These are phyloP conservation scores for Phaonia tiefii DNA, from an alignment of 2,888 invertebrate genomes.

Conservation along the genomic window DNA sequence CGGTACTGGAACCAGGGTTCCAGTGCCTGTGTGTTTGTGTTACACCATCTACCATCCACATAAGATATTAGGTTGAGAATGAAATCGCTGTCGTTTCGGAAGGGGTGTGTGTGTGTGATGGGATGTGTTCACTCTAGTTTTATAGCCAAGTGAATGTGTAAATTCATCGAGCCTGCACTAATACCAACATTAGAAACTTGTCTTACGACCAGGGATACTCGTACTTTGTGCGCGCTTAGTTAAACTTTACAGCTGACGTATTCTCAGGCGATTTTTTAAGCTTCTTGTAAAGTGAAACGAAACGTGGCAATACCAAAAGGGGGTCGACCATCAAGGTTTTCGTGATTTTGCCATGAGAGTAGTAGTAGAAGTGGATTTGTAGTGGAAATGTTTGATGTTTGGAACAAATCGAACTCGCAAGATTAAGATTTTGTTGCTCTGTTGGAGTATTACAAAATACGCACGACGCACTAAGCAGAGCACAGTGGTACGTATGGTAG, in stretches of 20 bases:
- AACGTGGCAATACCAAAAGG: conserved; percentile 6
- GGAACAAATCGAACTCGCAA: too few relatives aligned
- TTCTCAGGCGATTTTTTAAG: conserved; percentile 61
- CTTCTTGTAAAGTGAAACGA: conserved; percentile 37
- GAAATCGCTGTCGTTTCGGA: neutral
- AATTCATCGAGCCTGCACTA: conserved; percentile 64
- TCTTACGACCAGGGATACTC: conserved; percentile 52
- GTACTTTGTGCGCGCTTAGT: conserved; percentile 63
- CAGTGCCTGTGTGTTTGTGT: neutral
- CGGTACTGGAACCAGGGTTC: too few relatives aligned
- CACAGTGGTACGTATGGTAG: too few relatives aligned
- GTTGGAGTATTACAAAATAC: neutral
- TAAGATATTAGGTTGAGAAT: neutral
- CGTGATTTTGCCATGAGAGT: neutral
- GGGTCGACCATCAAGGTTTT: conserved; percentile 38
- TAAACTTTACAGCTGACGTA: conserved; percentile 59
- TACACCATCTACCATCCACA: conserved; percentile 21
- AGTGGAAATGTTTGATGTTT: too few relatives aligned
- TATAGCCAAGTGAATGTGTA: conserved; percentile 39
- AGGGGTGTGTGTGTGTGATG: conserved; percentile 16
- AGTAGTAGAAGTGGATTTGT: neutral
- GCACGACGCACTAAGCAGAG: neutral
- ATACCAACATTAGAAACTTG: conserved; percentile 66
- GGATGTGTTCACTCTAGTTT: conserved; percentile 13
- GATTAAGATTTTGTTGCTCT: neutral